Evolutionary conservation across 2,113 vertebrate species (phyloP).

Genomic region (Aepyceros melampus): DNA sequence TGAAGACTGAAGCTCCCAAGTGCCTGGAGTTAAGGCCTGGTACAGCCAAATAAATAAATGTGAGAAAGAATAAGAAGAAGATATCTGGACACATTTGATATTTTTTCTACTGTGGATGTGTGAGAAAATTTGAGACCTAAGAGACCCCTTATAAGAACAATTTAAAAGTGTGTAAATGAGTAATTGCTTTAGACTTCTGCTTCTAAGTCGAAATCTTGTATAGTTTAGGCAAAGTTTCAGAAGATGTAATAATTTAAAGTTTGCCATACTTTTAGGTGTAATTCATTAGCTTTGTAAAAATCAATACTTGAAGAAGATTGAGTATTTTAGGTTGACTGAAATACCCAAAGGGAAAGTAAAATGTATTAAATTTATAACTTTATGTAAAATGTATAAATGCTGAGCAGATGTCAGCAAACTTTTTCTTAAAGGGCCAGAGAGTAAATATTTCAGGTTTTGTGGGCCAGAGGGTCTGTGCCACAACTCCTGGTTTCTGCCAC

Average conservation of each 20-base stretch:
- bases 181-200: background rate
- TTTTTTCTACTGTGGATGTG: background rate
- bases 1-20: background rate
- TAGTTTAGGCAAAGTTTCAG: background rate
- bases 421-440: background rate
- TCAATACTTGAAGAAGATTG: background rate
- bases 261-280: background rate
- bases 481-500: background rate
- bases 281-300: background rate
- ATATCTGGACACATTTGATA: background rate
- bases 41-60: background rate
- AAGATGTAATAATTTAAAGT: background rate
- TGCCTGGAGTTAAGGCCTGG: background rate
- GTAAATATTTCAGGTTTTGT: slow-evolving; percentile 1
- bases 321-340: background rate
- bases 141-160: background rate
- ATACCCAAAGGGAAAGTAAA: background rate
- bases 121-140: background rate
- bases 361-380: background rate
- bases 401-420: background rate
- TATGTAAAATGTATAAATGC: background rate
- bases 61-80: background rate
- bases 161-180: background rate
- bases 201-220: background rate
- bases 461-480: background rate